Percentiles rank a stretch among this genome's conserved stretches.
These are phyloP conservation scores for Amblyopsis hoosieri DNA, from an alignment of 2,797 vertebrate species.

Conservation along the genomic window DNA sequence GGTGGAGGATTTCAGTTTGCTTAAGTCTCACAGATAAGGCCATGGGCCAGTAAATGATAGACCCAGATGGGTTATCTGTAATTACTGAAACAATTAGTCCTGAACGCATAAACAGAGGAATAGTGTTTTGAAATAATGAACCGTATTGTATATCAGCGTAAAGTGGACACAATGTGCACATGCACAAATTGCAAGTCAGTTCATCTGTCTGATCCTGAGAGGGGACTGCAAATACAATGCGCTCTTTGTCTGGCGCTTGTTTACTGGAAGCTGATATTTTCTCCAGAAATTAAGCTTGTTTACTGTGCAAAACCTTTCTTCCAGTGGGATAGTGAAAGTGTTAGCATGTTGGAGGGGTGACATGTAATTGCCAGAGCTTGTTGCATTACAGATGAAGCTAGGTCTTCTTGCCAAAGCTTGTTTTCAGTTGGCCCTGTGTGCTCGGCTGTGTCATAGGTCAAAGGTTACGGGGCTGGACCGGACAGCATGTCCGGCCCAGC, in stretches of 20 bases:
- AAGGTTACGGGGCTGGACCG: constrained; percentile 60
- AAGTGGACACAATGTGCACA: constrained; percentile 48
- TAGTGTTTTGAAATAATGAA: constrained; percentile 54
- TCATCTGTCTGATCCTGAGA: constrained; percentile 41
- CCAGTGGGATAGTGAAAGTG: constrained; percentile 40
- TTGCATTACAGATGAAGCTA: constrained; percentile 29
- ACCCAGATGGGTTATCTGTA: constrained; percentile 48
- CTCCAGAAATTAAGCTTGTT: constrained; percentile 55
- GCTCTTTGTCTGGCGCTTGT: constrained; percentile 65
- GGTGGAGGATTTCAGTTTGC: constrained; percentile 42
- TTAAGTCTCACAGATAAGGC: constrained; percentile 54
- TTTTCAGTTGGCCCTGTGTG: constrained; percentile 31
- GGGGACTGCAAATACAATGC: constrained; percentile 38
- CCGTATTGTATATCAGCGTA: constrained; percentile 42
- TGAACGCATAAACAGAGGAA: constrained; percentile 40
- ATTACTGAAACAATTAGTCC: constrained; percentile 56
- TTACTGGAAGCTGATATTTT: constrained; percentile 63
- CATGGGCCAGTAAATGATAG: constrained; percentile 47
- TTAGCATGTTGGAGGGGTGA: constrained; percentile 36
- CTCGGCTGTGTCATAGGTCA: constrained; percentile 63
- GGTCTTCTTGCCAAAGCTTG: constrained; percentile 28
- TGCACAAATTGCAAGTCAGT: constrained; percentile 34
- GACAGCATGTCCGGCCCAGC: constrained; percentile 48
- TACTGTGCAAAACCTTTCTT: constrained; percentile 56
- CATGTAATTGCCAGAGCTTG: constrained; percentile 22